Evolutionary conservation across 2,113 vertebrate genomes (phyloP).

Genomic region (Shinisaurus crocodilurus): DNA sequence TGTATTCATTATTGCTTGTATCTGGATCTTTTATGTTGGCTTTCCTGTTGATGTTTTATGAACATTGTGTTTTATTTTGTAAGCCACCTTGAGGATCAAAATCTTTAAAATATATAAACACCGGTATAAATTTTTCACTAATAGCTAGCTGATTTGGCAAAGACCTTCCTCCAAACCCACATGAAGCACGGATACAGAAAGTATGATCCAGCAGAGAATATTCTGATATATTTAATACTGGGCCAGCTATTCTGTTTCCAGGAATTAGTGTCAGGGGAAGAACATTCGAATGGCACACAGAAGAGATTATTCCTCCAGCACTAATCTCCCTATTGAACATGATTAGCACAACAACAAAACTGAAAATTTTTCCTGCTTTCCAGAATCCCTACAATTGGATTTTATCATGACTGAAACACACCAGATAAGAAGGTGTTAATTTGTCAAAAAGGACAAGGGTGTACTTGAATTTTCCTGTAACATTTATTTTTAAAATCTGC

Average conservation of each 20-base stretch:
- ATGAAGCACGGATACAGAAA: neutral
- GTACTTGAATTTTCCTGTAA: fast-evolving
- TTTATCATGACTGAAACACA: slow-evolving; percentile 1
- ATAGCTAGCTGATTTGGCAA: slow-evolving; percentile 1
- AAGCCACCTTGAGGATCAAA: neutral
- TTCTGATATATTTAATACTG: neutral
- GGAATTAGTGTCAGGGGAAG: slow-evolving; percentile 14
- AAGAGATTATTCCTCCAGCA: slow-evolving; percentile 11
- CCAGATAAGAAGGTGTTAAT: slow-evolving; percentile 14
- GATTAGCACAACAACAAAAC: neutral
- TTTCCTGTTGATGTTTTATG: neutral
- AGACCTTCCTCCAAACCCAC: slow-evolving; percentile 17
- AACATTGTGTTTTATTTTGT: neutral
- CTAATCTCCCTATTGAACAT: slow-evolving; percentile 12
- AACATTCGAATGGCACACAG: neutral
- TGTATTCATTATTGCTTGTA: neutral
- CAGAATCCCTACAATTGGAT: neutral
- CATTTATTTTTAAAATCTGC: neutral
- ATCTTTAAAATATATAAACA: neutral
- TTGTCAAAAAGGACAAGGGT: neutral
- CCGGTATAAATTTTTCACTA: neutral
- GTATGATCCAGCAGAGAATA: slow-evolving; percentile 5
- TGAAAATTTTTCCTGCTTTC: slow-evolving; percentile 6
- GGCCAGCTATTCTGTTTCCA: slow-evolving; percentile 3
- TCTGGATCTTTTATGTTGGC: neutral